Percentiles rank a stretch among this genome's conserved stretches.
These are phyloP conservation scores for Neosalanx taihuensis DNA, from an alignment of 2,797 vertebrate species.

Conservation along the genomic window DNA sequence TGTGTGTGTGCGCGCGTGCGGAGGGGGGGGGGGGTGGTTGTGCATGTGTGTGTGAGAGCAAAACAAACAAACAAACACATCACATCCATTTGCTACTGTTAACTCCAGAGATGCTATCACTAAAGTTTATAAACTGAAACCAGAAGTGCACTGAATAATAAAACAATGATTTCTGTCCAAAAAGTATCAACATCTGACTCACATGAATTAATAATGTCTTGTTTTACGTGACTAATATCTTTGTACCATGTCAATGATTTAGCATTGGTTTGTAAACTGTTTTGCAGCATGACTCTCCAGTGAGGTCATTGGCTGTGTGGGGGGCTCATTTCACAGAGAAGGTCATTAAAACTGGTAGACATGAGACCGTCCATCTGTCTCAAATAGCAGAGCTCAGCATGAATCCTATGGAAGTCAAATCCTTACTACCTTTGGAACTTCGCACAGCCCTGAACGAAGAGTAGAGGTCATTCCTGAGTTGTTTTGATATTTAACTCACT, in stretches of 20 bases:
- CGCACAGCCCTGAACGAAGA: background rate
- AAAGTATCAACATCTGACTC: no score
- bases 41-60: background rate
- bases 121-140: no score
- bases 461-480: background rate
- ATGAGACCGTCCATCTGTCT: conserved; percentile 11
- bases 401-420: background rate
- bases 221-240: conserved; percentile 9
- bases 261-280: conserved; percentile 20
- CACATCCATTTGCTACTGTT: no score
- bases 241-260: conserved; percentile 18
- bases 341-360: conserved; percentile 5
- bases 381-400: background rate
- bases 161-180: no score
- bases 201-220: conserved; percentile 11
- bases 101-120: background rate
- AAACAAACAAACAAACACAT: background rate
- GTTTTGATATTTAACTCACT: background rate
- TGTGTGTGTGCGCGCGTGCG: background rate
- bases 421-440: conserved; percentile 1
- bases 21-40: no score
- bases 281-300: conserved; percentile 16
- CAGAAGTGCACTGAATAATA: no score
- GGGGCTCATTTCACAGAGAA: conserved; percentile 12
- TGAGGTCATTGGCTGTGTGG: conserved; percentile 31